Percentiles rank a stretch among this genome's conserved stretches.
These are phyloP conservation scores for Hipposideros larvatus DNA, from an alignment of 2,797 vertebrate genomes.

Conservation along the genomic window DNA sequence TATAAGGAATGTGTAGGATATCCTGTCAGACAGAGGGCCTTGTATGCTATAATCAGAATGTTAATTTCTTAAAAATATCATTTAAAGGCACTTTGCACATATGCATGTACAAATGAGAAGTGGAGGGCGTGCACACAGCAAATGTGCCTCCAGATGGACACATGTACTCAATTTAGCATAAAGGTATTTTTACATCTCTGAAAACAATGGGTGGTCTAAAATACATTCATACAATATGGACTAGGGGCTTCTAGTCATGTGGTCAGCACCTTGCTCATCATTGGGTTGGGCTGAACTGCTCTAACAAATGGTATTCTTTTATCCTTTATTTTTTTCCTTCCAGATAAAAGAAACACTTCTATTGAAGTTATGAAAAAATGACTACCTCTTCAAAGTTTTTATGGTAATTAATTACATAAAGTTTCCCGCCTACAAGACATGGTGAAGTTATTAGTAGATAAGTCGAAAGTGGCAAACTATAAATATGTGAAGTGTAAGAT, in stretches of 20 bases:
- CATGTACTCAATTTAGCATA: conserved; percentile 70
- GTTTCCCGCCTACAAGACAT: conserved; percentile 13
- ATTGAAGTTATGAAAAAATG: conserved; percentile 37
- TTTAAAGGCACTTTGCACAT: conserved; percentile 71
- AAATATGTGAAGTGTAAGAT: conserved; percentile 65
- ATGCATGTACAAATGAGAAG: conserved; percentile 77
- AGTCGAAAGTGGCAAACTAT: conserved; percentile 56
- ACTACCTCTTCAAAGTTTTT: conserved; percentile 41
- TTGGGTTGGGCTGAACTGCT: not conserved
- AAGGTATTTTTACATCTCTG: conserved; percentile 80
- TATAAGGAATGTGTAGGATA: conserved; percentile 61
- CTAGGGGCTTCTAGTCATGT: not conserved
- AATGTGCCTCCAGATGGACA: conserved; percentile 79
- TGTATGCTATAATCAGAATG: conserved; percentile 69
- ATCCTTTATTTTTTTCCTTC: not conserved
- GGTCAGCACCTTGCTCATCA: not conserved
- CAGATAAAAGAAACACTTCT: conserved; percentile 50
- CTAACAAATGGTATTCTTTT: not conserved
- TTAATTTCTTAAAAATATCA: conserved; percentile 74
- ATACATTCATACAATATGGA: conserved; percentile 18
- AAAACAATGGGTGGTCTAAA: conserved; percentile 74
- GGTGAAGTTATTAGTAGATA: conserved; percentile 55
- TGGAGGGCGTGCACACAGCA: conserved; percentile 71
- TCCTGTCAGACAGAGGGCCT: conserved; percentile 57
- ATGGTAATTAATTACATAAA: conserved; percentile 64